Percentiles rank a stretch among this genome's conserved stretches.
Evolutionary conservation across 2,797 vertebrate species (phyloP).

Genomic region (Sciurus vulgaris): DNA sequence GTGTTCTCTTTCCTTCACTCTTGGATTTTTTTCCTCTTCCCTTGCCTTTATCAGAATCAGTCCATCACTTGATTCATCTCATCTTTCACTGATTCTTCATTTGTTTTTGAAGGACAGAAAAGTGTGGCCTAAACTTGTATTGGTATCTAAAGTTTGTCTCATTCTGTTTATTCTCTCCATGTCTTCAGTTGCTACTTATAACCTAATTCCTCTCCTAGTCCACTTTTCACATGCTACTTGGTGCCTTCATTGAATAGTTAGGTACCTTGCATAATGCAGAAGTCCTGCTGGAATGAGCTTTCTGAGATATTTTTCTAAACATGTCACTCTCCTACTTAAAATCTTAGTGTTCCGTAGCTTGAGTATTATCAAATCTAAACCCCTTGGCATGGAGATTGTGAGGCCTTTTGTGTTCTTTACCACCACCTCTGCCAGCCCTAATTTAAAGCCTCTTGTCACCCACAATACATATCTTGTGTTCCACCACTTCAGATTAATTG

Average conservation of each 20-base stretch:
- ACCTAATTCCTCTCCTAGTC: not conserved
- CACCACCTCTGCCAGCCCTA: too few species aligned
- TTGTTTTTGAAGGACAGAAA: not conserved
- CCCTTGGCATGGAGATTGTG: not conserved
- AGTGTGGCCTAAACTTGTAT: too few species aligned
- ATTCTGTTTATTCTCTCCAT: not conserved
- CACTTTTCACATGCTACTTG: not conserved
- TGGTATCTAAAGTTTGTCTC: not conserved
- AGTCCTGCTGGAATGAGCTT: not conserved
- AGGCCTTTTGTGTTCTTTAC: conserved; percentile 1
- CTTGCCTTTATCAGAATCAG: not conserved
- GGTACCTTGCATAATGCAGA: not conserved
- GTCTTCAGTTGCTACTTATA: conserved; percentile 7
- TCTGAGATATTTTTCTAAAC: not conserved
- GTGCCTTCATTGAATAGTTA: not conserved
- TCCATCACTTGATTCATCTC: not conserved
- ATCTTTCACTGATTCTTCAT: not conserved
- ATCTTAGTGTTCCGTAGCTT: not conserved
- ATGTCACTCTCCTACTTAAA: not conserved
- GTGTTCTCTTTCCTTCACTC: not conserved
- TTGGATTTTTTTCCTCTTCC: conserved; percentile 5
- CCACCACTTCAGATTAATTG: not conserved
- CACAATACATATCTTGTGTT: not conserved
- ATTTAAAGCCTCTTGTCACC: not conserved
- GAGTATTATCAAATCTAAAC: not conserved